phyloP scores from a whole-genome alignment of 2,888 invertebrate genomes.

The Hydroisotoma schaefferi region DNA sequence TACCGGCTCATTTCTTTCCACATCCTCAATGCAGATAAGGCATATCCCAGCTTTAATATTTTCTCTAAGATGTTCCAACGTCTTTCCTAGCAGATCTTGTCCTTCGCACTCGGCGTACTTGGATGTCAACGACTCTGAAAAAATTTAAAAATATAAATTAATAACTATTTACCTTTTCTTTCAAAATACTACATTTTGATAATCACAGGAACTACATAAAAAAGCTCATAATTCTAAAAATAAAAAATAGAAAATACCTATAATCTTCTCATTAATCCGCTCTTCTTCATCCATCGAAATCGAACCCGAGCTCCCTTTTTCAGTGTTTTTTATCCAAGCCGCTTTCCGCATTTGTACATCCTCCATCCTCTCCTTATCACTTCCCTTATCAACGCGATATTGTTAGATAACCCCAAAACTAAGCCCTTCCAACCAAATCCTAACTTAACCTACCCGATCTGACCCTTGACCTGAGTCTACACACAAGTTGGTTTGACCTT shows the following conservation, averaged over 20 bases:
- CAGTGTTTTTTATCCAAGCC: neutral
- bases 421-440: no score
- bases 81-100: slow-evolving; percentile 39
- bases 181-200: no score
- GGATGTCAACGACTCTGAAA: slow-evolving; percentile 32
- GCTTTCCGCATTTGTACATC: no score
- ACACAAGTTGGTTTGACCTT: no score
- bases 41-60: slow-evolving; percentile 64
- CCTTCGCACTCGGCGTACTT: slow-evolving; percentile 37
- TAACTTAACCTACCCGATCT: no score
- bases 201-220: neutral
- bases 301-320: neutral
- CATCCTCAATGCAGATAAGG: slow-evolving; percentile 82
- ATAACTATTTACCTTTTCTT: neutral
- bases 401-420: no score
- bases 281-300: slow-evolving; percentile 7
- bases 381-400: no score
- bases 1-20: slow-evolving; percentile 72
- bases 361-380: no score
- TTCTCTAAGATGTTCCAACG: slow-evolving; percentile 42
- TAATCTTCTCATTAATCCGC: neutral
- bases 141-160: neutral
- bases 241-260: neutral
- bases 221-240: neutral
- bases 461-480: no score